Evolutionary conservation across 2,797 vertebrate species (phyloP).

Genomic region (Rousettus madagascariensis): DNA sequence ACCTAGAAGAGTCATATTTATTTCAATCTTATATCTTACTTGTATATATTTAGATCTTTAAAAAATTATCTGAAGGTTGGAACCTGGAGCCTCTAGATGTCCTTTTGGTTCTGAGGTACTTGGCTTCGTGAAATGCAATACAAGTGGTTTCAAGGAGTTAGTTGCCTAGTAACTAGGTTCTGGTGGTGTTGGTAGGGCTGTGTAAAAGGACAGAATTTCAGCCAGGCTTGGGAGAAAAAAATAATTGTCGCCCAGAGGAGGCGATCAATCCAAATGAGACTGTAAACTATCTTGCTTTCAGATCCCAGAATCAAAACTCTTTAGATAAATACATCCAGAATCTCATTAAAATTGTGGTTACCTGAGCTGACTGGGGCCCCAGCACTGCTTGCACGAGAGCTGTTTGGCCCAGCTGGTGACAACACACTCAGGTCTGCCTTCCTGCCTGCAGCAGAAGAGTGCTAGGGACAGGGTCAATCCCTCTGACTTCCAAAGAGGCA

Average conservation of each 20-base stretch:
- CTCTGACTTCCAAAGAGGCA: slow-evolving; percentile 9
- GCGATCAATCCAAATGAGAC: not conserved
- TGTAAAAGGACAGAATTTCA: not conserved
- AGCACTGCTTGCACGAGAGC: not conserved
- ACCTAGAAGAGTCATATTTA: not conserved
- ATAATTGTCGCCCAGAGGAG: not conserved
- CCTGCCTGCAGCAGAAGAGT: not conserved
- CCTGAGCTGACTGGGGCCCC: not conserved
- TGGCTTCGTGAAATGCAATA: not conserved
- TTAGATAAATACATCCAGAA: not conserved
- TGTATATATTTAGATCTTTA: not conserved
- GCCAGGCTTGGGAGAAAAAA: not conserved
- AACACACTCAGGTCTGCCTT: not conserved
- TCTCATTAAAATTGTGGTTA: not conserved
- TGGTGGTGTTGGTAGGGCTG: not conserved
- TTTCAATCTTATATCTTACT: not conserved
- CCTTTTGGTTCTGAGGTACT: not conserved
- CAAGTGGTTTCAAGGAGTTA: not conserved
- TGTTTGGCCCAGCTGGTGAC: not conserved
- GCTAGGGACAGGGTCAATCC: not conserved
- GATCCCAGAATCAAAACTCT: not conserved
- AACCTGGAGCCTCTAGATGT: not conserved
- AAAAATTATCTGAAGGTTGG: not conserved
- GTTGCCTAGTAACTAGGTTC: not conserved
- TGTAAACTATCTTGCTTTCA: not conserved